phyloP scores from a whole-genome alignment of 1,140 invertebrate species.

The Coboldia fuscipes region DNA sequence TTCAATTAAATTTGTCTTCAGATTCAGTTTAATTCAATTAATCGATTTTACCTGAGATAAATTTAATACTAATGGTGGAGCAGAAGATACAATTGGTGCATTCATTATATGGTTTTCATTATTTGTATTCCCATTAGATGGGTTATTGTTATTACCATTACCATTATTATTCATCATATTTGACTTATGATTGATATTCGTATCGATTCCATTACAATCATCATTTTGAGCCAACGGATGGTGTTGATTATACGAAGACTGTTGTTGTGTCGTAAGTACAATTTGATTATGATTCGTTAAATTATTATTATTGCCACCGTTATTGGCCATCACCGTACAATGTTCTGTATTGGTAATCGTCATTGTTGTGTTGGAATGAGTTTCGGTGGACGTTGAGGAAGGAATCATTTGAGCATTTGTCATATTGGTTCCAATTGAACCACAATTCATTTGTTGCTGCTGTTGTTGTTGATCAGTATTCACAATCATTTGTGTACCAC shows the following conservation, averaged over 20 bases:
- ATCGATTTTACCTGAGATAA: conserved; percentile 29
- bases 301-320: conserved; percentile 3
- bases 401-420: neutral
- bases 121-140: conserved; percentile 3
- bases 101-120: conserved; percentile 1
- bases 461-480: conserved; percentile 6
- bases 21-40: neutral
- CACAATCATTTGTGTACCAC: conserved; percentile 9
- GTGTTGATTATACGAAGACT: conserved; percentile 6
- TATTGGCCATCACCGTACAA: too few species aligned
- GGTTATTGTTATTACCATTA: conserved; percentile 5
- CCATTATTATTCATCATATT: neutral
- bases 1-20: too few species aligned
- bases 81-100: conserved; percentile 16
- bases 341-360: too few species aligned
- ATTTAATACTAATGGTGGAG: conserved; percentile 57
- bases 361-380: conserved; percentile 3
- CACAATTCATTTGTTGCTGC: conserved; percentile 1
- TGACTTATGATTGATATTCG: conserved; percentile 4
- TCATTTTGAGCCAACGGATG: conserved; percentile 1
- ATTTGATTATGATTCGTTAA: conserved; percentile 2
- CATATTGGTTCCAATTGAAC: conserved; percentile 10
- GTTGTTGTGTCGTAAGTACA: conserved; percentile 13
- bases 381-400: neutral
- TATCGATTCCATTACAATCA: neutral